These are phyloP conservation scores for Neelides folsomi DNA, from an alignment of 2,888 invertebrate genomes.

Conservation along the genomic window DNA sequence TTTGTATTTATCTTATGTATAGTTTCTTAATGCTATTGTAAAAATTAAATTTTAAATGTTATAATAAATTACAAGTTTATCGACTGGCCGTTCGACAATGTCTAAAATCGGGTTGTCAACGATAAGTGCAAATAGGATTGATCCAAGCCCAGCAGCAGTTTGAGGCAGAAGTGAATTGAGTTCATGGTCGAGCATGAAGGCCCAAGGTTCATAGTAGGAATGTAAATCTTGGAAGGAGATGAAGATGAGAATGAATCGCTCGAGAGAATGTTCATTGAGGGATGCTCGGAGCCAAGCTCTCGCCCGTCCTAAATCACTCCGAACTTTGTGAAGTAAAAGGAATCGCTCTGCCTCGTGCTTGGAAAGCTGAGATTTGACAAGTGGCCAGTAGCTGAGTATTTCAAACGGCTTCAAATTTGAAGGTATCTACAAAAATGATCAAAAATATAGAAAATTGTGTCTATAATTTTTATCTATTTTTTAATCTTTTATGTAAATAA, in stretches of 20 bases:
- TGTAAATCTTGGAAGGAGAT: constrained; percentile 17
- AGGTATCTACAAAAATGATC: no score
- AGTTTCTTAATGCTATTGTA: no score
- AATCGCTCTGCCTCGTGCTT: constrained; percentile 79
- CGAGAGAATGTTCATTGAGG: constrained; percentile 80
- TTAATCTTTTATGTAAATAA: no score
- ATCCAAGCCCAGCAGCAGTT: constrained; percentile 72
- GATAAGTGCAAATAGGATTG: constrained; percentile 81
- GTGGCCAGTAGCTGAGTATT: constrained; percentile 40
- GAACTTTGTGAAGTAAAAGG: constrained; percentile 52
- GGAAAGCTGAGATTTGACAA: constrained; percentile 50
- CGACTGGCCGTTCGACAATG: constrained; percentile 2
- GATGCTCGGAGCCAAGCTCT: constrained; percentile 79
- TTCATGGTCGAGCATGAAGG: constrained; percentile 68
- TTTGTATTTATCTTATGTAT: no score
- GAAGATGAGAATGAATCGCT: constrained; percentile 54
- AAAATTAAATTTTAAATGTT: no score
- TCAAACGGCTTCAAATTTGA: constrained; percentile 14
- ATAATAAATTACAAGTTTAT: constrained; percentile 2
- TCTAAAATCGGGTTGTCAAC: constrained; percentile 73
- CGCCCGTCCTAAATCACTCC: constrained; percentile 64
- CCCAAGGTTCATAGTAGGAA: constrained; percentile 72
- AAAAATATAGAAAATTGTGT: no score
- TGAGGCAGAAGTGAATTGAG: constrained; percentile 63
- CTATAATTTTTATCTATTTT: no score